phyloP scores from a whole-genome alignment of 2,113 vertebrate genomes.

The Pseudorhombus dupliciocellatus region DNA sequence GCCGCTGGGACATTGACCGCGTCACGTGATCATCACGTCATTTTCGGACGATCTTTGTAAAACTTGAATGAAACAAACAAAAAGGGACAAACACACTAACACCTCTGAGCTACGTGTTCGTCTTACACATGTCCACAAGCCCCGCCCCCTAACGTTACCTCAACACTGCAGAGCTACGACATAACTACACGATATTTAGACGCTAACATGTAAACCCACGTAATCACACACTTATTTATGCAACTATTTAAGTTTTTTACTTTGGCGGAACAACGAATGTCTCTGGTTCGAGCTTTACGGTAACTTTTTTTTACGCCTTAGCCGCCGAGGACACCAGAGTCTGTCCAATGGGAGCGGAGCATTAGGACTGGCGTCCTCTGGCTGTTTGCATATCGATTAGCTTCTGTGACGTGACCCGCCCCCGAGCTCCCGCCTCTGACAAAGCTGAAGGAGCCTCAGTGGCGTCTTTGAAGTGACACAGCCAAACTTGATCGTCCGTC shows the following conservation, averaged over 20 bases:
- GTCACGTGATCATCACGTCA: slow-evolving; percentile 11
- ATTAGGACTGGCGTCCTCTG: slow-evolving; percentile 62
- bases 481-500: slow-evolving; percentile 17
- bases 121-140: slow-evolving; percentile 54
- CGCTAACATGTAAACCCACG: slow-evolving; percentile 36
- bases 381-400: slow-evolving; percentile 42
- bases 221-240: slow-evolving; percentile 72
- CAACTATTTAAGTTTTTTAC: slow-evolving; percentile 68
- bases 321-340: slow-evolving; percentile 67
- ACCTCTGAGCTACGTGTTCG: slow-evolving; percentile 43
- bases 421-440: slow-evolving; percentile 21
- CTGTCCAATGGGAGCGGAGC: no score
- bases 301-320: slow-evolving; percentile 65
- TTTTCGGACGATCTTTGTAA: slow-evolving; percentile 16
- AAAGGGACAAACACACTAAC: slow-evolving; percentile 56
- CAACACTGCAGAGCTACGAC: slow-evolving; percentile 42
- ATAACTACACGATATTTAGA: slow-evolving; percentile 36
- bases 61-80: slow-evolving; percentile 63
- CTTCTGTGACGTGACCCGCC: slow-evolving; percentile 56
- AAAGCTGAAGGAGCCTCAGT: slow-evolving; percentile 9
- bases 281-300: slow-evolving; percentile 76
- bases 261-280: slow-evolving; percentile 72
- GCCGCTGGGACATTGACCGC: neutral
- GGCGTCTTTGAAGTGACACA: slow-evolving; percentile 19
- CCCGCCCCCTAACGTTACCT: slow-evolving; percentile 54